These are phyloP conservation scores for Oophaga sylvatica DNA, from an alignment of 2,797 vertebrate species.

Conservation along the genomic window DNA sequence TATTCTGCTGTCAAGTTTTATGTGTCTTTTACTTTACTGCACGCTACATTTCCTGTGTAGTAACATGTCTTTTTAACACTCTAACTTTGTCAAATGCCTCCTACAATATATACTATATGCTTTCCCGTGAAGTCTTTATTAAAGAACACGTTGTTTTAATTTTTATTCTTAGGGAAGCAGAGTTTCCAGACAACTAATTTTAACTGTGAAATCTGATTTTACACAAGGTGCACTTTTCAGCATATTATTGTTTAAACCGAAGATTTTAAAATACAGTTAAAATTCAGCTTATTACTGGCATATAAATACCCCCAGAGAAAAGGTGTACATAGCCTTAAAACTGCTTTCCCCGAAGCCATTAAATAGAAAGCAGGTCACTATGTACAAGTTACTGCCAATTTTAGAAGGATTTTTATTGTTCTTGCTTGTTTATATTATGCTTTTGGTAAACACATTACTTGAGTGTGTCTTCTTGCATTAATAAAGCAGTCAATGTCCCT, in stretches of 20 bases:
- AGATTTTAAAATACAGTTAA: slow-evolving; percentile 45
- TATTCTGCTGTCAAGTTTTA: not conserved
- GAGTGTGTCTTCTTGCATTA: slow-evolving; percentile 48
- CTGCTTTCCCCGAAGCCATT: slow-evolving; percentile 78
- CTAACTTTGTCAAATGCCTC: slow-evolving; percentile 14
- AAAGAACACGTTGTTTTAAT: not conserved
- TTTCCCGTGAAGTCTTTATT: slow-evolving; percentile 3
- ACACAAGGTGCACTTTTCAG: not conserved
- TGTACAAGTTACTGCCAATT: slow-evolving; percentile 76
- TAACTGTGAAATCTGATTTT: not conserved
- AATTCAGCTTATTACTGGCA: slow-evolving; percentile 54
- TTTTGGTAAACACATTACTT: slow-evolving; percentile 72
- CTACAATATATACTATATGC: slow-evolving; percentile 24
- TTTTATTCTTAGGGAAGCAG: not conserved
- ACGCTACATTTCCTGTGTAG: not conserved
- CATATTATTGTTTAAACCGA: slow-evolving; percentile 20
- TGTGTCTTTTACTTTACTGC: not conserved
- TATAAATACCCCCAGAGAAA: slow-evolving; percentile 79
- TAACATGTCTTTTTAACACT: slow-evolving; percentile 28
- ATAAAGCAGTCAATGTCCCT: slow-evolving; percentile 54
- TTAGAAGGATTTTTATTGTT: slow-evolving; percentile 75
- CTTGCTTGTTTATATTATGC: slow-evolving; percentile 74
- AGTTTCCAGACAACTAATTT: not conserved
- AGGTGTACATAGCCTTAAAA: slow-evolving; percentile 72
- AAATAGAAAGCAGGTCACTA: slow-evolving; percentile 80